Evolutionary conservation across 2,888 invertebrate species (phyloP), one percentile per base, ranked within the genome.

Genomic region (Eupeodes latifasciatus): DNA sequence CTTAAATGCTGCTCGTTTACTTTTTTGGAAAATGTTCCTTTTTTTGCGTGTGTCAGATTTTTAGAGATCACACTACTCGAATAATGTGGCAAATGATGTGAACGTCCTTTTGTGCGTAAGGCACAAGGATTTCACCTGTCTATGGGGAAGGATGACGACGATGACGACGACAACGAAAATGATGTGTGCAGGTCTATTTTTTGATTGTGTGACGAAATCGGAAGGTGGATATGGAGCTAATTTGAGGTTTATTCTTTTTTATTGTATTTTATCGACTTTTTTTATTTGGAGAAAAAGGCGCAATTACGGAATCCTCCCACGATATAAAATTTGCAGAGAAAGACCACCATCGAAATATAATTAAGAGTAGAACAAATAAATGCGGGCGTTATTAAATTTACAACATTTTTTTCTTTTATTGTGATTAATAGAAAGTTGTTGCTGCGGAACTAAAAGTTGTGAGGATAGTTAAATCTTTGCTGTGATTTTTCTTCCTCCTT

Each of bases 111-210:
- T 87, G 72, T 84, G 47, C 57, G 40, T 11, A 51, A 40, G 14
- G 44, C 49, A 72, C 69, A 57, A 64, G 72, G 77, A 74, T 61
- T 78, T 82, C 85, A 86, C 83, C 87, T 87, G 87, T 72, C 83
- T 27, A 0, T 40, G 1, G 75, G 5, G 5, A 14, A 4, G 10
- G 44, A 44, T 27, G 4, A 27, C 27, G 34, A 19, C 7, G 34
- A 14, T 59, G 40, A 9, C 9, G 40, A 9, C 3, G 40, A 9
- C 40, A 9, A 9, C 40, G 40, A 36, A 4, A 27, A 27, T 27
- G 72, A 14, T 57, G 12, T 0, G 57, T 12, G 27, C 72, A 72
- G 72, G 59, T 59, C 72, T 27, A 1, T 67, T 49, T 66, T 47
- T 53, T 10, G 27, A 14, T 12, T 19, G 57, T 69, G 40, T 61